Percentiles rank a stretch among this genome's conserved stretches.
Evolutionary conservation across 37 sponge, comb jelly and placozoan genomes (phyloP).

Genomic region (Theonella swinhoei): DNA sequence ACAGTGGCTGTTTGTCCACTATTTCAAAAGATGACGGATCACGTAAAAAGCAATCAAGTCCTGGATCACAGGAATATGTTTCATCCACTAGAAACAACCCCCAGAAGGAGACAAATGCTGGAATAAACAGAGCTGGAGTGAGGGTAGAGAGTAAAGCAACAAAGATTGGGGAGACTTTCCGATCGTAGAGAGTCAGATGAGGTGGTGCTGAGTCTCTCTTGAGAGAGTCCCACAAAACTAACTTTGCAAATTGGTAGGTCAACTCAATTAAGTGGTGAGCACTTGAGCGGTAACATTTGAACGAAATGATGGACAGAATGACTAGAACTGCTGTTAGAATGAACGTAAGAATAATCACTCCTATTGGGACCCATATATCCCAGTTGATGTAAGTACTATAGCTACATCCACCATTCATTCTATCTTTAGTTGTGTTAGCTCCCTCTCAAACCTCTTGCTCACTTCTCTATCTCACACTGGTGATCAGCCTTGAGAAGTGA

Average conservation of each 20-base stretch:
- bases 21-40: neutral
- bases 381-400: neutral
- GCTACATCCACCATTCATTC: neutral
- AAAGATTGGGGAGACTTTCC: neutral
- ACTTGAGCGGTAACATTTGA: neutral
- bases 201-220: neutral
- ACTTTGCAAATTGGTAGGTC: neutral
- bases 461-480: no score
- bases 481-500: no score
- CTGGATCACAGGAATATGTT: neutral
- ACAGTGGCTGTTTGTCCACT: neutral
- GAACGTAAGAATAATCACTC: neutral
- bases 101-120: neutral
- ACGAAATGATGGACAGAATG: neutral
- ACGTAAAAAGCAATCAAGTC: neutral
- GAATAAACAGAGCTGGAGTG: neutral
- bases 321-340: neutral
- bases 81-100: neutral
- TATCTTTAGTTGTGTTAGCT: no score
- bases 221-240: neutral
- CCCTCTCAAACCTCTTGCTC: no score
- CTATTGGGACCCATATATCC: neutral
- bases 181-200: neutral
- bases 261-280: neutral
- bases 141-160: neutral